Conservation (phyloP, 2,113 vertebrate genomes). For the Stegostoma tigrinum region DNA sequence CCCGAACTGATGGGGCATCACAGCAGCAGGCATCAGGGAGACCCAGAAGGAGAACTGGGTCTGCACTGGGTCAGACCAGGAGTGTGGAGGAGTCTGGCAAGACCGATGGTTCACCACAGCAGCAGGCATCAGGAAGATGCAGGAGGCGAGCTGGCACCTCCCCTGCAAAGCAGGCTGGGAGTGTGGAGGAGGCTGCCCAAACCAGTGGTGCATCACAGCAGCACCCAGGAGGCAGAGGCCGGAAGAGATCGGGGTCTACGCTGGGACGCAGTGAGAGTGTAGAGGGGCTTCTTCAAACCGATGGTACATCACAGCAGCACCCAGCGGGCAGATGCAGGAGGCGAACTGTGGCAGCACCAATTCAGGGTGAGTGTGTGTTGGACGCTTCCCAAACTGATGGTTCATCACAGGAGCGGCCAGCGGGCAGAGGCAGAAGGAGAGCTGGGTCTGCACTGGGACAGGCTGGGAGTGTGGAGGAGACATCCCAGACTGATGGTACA, state of each 20-base stretch:
- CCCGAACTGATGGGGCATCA: not conserved
- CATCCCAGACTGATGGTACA: too few relatives aligned
- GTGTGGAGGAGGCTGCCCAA: too few relatives aligned
- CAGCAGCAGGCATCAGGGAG: not conserved
- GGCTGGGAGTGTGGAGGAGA: not conserved
- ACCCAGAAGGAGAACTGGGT: too few relatives aligned
- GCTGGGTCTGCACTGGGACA: too few relatives aligned
- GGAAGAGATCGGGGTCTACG: not conserved
- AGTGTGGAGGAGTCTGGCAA: not conserved
- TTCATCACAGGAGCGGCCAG: not conserved
- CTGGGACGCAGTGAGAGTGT: not conserved
- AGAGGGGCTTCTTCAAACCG: not conserved
- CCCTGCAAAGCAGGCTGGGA: too few relatives aligned
- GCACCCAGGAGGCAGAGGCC: too few relatives aligned
- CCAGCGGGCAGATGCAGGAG: not conserved
- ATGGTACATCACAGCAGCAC: not conserved
- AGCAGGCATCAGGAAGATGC: not conserved
- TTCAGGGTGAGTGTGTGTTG: not conserved
- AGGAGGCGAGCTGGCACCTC: too few relatives aligned
- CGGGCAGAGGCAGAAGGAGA: not conserved
- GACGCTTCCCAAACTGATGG: not conserved
- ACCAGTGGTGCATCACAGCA: too few relatives aligned
- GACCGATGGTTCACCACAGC: not conserved
- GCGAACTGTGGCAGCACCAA: not conserved
- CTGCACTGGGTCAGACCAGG: not conserved